phyloP scores from a whole-genome alignment of 2,888 invertebrate genomes.

The Drosophila kambysellisi region DNA sequence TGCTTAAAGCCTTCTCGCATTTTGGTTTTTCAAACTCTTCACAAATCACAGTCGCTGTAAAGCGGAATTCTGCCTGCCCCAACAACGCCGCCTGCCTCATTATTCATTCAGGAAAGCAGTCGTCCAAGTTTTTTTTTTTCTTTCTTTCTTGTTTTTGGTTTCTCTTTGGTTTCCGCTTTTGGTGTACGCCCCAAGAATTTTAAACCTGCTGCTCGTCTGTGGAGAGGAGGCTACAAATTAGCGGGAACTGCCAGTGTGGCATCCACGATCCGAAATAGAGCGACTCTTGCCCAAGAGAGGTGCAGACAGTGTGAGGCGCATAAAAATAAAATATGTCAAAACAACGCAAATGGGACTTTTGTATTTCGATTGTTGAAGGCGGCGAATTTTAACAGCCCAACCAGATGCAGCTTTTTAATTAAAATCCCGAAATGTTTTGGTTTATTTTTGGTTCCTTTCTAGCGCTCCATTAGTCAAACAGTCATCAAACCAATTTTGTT shows the following conservation, averaged over 20 bases:
- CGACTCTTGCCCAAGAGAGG: slow-evolving; percentile 21
- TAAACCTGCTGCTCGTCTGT: slow-evolving; percentile 51
- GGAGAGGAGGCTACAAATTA: slow-evolving; percentile 65
- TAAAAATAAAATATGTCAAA: slow-evolving; percentile 70
- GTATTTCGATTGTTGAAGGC: slow-evolving; percentile 29
- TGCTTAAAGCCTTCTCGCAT: neutral
- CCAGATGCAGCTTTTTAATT: slow-evolving; percentile 21
- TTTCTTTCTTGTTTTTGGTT: slow-evolving; percentile 14
- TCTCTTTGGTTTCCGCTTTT: slow-evolving; percentile 66
- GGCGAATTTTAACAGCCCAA: slow-evolving; percentile 18
- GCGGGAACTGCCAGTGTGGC: slow-evolving; percentile 71
- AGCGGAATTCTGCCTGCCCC: slow-evolving; percentile 28
- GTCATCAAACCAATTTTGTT: neutral
- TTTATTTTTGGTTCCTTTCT: slow-evolving; percentile 1
- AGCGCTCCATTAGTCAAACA: slow-evolving; percentile 10
- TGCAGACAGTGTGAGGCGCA: slow-evolving; percentile 60
- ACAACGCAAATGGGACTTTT: slow-evolving; percentile 55
- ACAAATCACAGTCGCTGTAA: slow-evolving; percentile 1
- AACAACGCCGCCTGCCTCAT: slow-evolving; percentile 62
- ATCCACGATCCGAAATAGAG: slow-evolving; percentile 57
- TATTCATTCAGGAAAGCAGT: slow-evolving; percentile 73
- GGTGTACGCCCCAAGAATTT: slow-evolving; percentile 61
- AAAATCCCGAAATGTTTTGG: slow-evolving; percentile 1
- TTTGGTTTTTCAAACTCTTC: neutral
- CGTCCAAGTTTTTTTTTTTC: slow-evolving; percentile 43